These are phyloP conservation scores for Zelostemma sp. DNA, from an alignment of 1,140 invertebrate genomes.

Conservation along the genomic window DNA sequence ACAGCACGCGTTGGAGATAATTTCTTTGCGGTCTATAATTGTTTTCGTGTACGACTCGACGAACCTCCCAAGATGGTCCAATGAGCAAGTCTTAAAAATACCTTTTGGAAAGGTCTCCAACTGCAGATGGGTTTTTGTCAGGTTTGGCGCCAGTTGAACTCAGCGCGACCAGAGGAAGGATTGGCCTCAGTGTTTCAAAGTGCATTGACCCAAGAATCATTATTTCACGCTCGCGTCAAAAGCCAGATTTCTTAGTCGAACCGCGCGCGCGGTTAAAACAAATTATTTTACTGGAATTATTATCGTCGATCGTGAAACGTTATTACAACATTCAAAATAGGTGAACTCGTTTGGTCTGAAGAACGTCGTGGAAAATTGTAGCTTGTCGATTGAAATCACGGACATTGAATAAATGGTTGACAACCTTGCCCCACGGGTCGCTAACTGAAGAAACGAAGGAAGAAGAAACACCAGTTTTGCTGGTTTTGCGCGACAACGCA, in stretches of 20 bases:
- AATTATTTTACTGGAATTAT: no score
- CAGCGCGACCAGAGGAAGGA: conserved; percentile 15
- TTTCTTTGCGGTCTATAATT: conserved; percentile 5
- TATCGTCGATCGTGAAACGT: no score
- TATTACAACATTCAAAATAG: no score
- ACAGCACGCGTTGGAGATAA: neutral
- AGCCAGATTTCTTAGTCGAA: no score
- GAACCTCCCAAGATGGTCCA: conserved; percentile 11
- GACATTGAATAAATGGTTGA: conserved; percentile 20
- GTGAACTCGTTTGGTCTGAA: no score
- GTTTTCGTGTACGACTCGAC: neutral
- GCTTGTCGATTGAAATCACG: no score
- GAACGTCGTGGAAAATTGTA: no score
- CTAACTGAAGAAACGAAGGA: conserved; percentile 38
- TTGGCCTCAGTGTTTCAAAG: no score
- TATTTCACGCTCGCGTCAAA: conserved; percentile 19
- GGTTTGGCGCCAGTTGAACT: conserved; percentile 33
- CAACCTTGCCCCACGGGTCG: conserved; percentile 45
- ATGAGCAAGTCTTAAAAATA: conserved; percentile 18
- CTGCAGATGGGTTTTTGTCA: conserved; percentile 22
- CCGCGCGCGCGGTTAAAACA: no score
- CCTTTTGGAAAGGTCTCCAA: conserved; percentile 20
- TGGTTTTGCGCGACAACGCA: conserved; percentile 42
- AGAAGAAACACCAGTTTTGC: conserved; percentile 49
- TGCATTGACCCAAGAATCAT: conserved; percentile 39